Conservation (phyloP, 2,888 invertebrate genomes). For the Sinodicranocentrus sp. region DNA sequence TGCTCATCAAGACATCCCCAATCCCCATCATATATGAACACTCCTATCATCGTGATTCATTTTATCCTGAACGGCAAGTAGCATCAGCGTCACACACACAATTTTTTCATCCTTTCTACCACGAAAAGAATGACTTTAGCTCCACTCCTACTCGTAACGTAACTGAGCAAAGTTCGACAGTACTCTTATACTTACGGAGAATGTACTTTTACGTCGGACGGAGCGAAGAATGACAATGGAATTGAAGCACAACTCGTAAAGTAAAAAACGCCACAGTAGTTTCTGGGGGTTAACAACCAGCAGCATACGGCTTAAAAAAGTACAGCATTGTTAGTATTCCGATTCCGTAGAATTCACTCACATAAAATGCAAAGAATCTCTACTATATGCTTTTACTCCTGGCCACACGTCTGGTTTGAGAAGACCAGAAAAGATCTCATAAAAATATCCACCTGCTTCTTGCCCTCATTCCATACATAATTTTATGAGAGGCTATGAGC, state of each 20-base stretch:
- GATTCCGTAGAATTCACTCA: background rate
- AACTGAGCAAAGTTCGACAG: background rate
- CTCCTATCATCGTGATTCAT: no score
- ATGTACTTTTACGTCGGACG: background rate
- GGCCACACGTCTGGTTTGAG: slow-evolving; percentile 33
- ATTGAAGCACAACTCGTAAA: background rate
- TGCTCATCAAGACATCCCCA: no score
- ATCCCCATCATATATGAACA: no score
- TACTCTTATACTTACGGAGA: background rate
- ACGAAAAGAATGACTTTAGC: background rate
- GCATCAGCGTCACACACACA: no score
- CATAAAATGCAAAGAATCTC: background rate
- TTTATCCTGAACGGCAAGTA: no score
- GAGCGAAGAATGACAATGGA: background rate
- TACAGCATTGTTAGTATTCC: background rate
- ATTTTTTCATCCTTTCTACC: background rate
- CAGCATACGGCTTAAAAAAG: background rate
- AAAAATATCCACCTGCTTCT: background rate
- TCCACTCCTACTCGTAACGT: background rate
- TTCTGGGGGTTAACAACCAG: slow-evolving; percentile 61
- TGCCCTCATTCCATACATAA: background rate
- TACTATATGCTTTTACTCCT: background rate
- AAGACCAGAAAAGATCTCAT: background rate
- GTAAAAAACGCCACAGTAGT: background rate
- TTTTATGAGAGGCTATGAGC: slow-evolving; percentile 28